Conservation (phyloP, 2,888 invertebrate genomes). For the Xanthia icteritia region DNA sequence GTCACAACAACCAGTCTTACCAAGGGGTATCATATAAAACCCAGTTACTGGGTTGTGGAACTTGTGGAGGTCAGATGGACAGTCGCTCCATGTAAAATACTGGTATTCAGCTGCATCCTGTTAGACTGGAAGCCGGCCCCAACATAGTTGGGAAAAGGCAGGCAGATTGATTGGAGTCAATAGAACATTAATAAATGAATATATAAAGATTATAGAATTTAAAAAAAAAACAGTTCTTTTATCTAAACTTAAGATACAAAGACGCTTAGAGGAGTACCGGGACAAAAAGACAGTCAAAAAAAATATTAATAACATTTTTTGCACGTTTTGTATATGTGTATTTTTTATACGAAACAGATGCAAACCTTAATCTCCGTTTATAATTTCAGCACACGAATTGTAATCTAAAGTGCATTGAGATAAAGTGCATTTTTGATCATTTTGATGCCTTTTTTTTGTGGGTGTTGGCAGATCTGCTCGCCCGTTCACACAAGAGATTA, state of each 20-base stretch:
- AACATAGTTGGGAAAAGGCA: too few relatives aligned
- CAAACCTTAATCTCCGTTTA: conserved; percentile 55
- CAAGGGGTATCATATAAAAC: too few relatives aligned
- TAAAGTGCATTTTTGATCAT: conserved; percentile 54
- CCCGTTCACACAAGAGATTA: conserved; percentile 75
- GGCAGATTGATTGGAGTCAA: too few relatives aligned
- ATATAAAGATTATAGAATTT: neutral
- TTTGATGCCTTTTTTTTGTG: conserved; percentile 56
- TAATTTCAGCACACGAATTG: conserved; percentile 34
- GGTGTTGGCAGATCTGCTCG: conserved; percentile 64
- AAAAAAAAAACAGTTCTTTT: conserved; percentile 5
- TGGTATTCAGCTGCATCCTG: too few relatives aligned
- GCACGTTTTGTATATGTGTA: conserved; percentile 63
- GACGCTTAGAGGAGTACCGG: conserved; percentile 21
- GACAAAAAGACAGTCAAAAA: conserved; percentile 43
- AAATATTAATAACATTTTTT: conserved; percentile 64
- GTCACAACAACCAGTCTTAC: too few relatives aligned
- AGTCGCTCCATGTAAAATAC: too few relatives aligned
- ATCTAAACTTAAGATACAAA: conserved; percentile 21
- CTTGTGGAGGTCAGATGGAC: too few relatives aligned
- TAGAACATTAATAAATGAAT: neutral
- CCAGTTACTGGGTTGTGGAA: too few relatives aligned
- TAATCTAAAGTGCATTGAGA: conserved; percentile 36
- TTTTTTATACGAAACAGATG: conserved; percentile 70
- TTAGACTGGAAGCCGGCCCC: too few relatives aligned